These are phyloP conservation scores for Pipra filicauda DNA, from an alignment of 2,113 vertebrate species.

Conservation along the genomic window DNA sequence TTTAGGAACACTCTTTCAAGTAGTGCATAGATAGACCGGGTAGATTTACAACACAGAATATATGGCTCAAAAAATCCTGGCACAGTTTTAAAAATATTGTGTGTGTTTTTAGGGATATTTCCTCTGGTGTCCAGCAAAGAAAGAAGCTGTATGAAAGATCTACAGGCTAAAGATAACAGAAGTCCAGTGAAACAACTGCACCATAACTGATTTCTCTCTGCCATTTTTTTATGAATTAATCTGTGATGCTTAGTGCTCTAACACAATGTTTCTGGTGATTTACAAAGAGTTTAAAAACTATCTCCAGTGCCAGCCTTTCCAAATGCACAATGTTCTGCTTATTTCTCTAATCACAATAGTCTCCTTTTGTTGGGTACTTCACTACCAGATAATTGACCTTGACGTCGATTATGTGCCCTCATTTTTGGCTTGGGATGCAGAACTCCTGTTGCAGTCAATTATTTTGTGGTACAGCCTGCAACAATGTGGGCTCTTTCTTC, in stretches of 20 bases:
- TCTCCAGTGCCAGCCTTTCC: conserved; percentile 65
- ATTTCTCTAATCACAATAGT: conserved; percentile 77
- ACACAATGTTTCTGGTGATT: conserved; percentile 66
- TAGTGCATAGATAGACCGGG: not conserved
- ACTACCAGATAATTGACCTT: conserved; percentile 80
- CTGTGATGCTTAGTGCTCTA: conserved; percentile 52
- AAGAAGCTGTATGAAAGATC: not conserved
- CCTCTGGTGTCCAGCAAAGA: not conserved
- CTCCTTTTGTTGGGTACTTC: conserved; percentile 76
- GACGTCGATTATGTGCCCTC: conserved; percentile 75
- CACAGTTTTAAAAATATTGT: not conserved
- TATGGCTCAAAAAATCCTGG: not conserved
- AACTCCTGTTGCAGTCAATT: conserved; percentile 82
- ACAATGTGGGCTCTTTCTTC: conserved; percentile 74
- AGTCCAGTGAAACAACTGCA: not conserved
- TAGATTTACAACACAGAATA: not conserved
- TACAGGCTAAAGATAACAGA: not conserved
- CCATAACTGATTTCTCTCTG: conserved; percentile 15
- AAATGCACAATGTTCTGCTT: conserved; percentile 75
- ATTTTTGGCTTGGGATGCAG: conserved; percentile 75
- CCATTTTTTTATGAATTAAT: not conserved
- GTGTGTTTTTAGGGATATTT: not conserved
- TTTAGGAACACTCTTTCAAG: not conserved
- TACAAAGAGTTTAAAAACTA: conserved; percentile 58
- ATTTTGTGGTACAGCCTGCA: conserved; percentile 72